Percentiles rank a stretch among this genome's conserved stretches.
Evolutionary conservation across 1,140 invertebrate species (phyloP).

Genomic region (Sweltsa coloradensis): DNA sequence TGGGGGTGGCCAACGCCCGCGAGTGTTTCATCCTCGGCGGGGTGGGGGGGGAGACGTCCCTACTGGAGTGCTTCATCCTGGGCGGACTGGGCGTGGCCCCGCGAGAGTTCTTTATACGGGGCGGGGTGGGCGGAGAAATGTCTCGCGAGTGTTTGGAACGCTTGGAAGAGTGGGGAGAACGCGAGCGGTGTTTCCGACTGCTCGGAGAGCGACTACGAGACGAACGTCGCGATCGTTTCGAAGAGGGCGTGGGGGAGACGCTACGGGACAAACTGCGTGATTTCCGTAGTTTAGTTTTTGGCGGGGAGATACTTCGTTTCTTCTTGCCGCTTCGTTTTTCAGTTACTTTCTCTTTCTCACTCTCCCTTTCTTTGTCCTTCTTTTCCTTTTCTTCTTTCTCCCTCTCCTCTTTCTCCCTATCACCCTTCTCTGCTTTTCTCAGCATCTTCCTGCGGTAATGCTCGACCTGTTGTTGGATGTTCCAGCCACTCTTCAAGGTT

Average conservation of each 20-base stretch:
- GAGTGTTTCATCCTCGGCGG: conserved; percentile 4
- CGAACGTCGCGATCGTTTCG: conserved; percentile 20
- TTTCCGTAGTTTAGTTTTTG: conserved; percentile 30
- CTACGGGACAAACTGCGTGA: conserved; percentile 27
- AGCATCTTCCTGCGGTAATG: conserved; percentile 85
- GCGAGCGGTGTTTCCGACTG: conserved; percentile 9
- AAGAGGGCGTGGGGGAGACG: conserved; percentile 24
- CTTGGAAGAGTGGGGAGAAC: conserved; percentile 7
- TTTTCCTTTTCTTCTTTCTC: conserved; percentile 10
- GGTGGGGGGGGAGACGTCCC: conserved; percentile 4
- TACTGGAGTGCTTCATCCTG: conserved; percentile 1
- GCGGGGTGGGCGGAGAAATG: too few relatives aligned
- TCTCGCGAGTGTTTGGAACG: too few relatives aligned
- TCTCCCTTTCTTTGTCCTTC: conserved; percentile 8
- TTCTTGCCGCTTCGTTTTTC: conserved; percentile 30
- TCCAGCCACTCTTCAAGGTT: conserved; percentile 62
- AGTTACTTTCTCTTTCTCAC: conserved; percentile 4
- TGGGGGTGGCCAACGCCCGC: background rate
- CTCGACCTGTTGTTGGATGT: conserved; percentile 71
- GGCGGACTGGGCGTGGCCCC: conserved; percentile 5
- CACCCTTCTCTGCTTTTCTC: conserved; percentile 45
- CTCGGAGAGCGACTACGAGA: conserved; percentile 33
- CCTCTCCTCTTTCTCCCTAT: conserved; percentile 9
- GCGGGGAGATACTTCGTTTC: conserved; percentile 29
- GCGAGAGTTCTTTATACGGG: conserved; percentile 4